Base-by-base conservation (phyloP, 2,113 vertebrate genomes). In the Tachuris rubrigastra region DNA sequence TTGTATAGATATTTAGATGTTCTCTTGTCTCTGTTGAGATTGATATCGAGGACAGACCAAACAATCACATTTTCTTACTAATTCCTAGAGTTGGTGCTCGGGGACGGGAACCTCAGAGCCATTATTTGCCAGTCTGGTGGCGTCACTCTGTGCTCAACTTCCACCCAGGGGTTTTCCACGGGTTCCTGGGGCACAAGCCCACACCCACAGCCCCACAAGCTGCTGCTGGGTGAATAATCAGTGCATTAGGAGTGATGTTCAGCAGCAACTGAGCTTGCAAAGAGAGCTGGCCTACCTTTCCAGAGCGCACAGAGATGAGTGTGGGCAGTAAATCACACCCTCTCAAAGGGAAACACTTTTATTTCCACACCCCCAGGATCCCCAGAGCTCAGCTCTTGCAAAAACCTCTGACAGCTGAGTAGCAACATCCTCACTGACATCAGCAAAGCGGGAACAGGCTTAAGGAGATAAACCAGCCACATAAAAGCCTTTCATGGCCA, bases 161-260 rank as follows among this genome's bases (percentile, higher is more conserved):
- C 62, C 58, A 41, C 37, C 5, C 41, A 17, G 30, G 56, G 77
- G 60, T 13, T 75, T 42, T 33, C 72, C 89, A 86, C 20, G 20
- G 33, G 24, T 42, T 39, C 16, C 93, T 30, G 39, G 10, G 22
- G 46, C 35, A 21, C 52, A 33, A 21, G 5, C 0, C 5, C 21
- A 49, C 37, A 41, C 55, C 76, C 76, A 28, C 37, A 83, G 58
- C 66, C 85, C 65, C 74, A 9, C 31, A 28, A 30, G 0, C 2
- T 3, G 42, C 49, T 22, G 21, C 18, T n/a, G 9, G 2, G 1
- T 9, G 30, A 3, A 17, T 4, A 55, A n/a, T 2, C 20, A 4
- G 13, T 0, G 9, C 14, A 0, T 12, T n/a, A 4, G 0, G 1
- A 82, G 27, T 0, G 22, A 10, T 25, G 55, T 5, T 8, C 20